Evolutionary conservation across 2,113 vertebrate genomes (phyloP).

Genomic region (Osmerus mordax): DNA sequence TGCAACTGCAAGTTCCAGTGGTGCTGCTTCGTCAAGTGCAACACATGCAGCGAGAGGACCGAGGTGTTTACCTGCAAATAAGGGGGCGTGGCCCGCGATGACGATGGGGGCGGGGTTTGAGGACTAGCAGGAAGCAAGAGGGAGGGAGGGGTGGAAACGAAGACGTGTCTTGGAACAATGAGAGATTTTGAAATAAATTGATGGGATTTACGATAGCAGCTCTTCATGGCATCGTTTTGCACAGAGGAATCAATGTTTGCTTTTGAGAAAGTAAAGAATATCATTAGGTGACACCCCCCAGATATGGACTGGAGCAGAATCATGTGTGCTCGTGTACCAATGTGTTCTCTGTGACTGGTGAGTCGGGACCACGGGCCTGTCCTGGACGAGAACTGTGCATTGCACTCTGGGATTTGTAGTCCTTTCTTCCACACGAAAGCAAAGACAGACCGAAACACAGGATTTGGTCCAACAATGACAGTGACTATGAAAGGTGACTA

Average conservation of each 20-base stretch:
- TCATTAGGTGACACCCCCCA: conserved; percentile 62
- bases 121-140: conserved; percentile 28
- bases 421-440: conserved; percentile 46
- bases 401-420: conserved; percentile 56
- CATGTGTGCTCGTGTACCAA: conserved; percentile 69
- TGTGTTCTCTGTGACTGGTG: conserved; percentile 60
- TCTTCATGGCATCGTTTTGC: conserved; percentile 75
- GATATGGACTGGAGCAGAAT: conserved; percentile 57
- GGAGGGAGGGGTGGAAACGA: conserved; percentile 4
- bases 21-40: conserved; percentile 97
- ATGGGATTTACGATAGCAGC: conserved; percentile 64
- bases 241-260: conserved; percentile 77
- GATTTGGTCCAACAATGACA: conserved; percentile 33
- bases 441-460: conserved; percentile 35
- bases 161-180: conserved; percentile 36
- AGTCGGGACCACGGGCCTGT: conserved; percentile 50
- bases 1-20: conserved; percentile 99
- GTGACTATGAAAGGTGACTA: conserved; percentile 43
- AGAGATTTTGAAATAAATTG: conserved; percentile 49
- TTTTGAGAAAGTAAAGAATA: conserved; percentile 70
- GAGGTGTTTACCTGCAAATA: conserved; percentile 99
- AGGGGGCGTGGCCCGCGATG: not conserved
- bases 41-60: conserved; percentile 93
- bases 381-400: conserved; percentile 51
- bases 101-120: not conserved